phyloP scores from a whole-genome alignment of 92 coral and sea anemone species.

The Montipora capitata region DNA sequence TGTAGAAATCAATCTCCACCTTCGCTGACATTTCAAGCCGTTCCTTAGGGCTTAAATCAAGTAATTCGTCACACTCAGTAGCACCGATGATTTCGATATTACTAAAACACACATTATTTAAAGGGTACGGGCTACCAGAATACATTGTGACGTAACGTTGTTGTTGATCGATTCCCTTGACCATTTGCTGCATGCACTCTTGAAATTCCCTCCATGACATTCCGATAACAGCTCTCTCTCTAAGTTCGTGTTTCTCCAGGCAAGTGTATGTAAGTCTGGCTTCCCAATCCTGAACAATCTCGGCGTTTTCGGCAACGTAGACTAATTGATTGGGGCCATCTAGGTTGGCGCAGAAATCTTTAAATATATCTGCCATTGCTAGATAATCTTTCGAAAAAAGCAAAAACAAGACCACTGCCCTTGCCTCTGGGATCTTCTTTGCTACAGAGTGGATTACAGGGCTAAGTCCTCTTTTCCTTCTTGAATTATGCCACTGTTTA shows the following conservation, averaged over 20 bases:
- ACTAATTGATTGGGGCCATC: slow-evolving; percentile 62
- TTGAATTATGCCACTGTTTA: slow-evolving; percentile 60
- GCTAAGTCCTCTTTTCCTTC: slow-evolving; percentile 53
- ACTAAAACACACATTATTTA: slow-evolving; percentile 34
- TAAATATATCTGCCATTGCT: slow-evolving; percentile 53
- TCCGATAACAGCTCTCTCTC: slow-evolving; percentile 66
- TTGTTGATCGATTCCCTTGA: slow-evolving; percentile 17
- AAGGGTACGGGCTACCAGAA: slow-evolving; percentile 35
- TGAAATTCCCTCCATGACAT: slow-evolving; percentile 71
- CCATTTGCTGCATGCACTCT: slow-evolving; percentile 38
- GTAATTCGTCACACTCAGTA: slow-evolving; percentile 43
- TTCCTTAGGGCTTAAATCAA: background rate
- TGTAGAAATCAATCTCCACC: slow-evolving; percentile 34
- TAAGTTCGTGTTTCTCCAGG: slow-evolving; percentile 30
- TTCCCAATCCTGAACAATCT: slow-evolving; percentile 42
- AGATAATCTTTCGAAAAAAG: slow-evolving; percentile 41
- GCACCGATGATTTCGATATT: slow-evolving; percentile 52
- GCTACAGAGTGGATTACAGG: slow-evolving; percentile 28
- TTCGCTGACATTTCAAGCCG: slow-evolving; percentile 7
- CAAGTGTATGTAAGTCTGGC: slow-evolving; percentile 40
- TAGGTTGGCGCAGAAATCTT: slow-evolving; percentile 60
- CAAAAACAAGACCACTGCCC: slow-evolving; percentile 60
- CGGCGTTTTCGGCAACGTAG: slow-evolving; percentile 52
- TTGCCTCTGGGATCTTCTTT: slow-evolving; percentile 24
- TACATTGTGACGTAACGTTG: slow-evolving; percentile 50